A percentile compares a stretch with the other conserved stretches of the same genome.
These are phyloP conservation scores for Escarpia spicata DNA, from an alignment of 2,888 invertebrate genomes.

Conservation along the genomic window DNA sequence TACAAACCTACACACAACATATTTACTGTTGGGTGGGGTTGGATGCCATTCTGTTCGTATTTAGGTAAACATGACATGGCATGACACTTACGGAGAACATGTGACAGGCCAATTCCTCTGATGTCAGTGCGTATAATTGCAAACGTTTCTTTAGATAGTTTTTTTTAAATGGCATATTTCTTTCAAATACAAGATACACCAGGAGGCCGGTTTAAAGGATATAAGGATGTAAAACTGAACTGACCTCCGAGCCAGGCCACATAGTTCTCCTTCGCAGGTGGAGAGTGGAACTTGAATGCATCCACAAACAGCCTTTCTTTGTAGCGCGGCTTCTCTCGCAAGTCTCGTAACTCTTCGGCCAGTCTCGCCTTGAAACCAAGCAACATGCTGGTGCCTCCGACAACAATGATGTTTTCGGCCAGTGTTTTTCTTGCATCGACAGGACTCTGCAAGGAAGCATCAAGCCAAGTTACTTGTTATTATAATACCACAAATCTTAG, in stretches of 20 bases:
- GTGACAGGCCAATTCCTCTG: too few relatives aligned
- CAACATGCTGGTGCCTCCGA: constrained; percentile 86
- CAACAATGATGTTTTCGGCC: constrained; percentile 84
- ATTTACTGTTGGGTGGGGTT: too few relatives aligned
- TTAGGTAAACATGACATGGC: too few relatives aligned
- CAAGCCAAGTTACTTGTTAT: not conserved
- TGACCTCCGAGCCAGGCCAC: constrained; percentile 86
- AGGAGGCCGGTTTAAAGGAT: not conserved
- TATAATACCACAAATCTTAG: not conserved
- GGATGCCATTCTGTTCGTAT: too few relatives aligned
- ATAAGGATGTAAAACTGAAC: not conserved
- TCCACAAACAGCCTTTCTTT: constrained; percentile 72
- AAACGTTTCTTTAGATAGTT: too few relatives aligned
- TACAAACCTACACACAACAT: too few relatives aligned
- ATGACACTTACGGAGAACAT: too few relatives aligned
- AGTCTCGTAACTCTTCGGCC: constrained; percentile 77
- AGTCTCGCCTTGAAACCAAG: constrained; percentile 83
- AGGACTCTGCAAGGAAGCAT: constrained; percentile 69
- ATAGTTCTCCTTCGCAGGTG: constrained; percentile 84
- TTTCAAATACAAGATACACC: not conserved
- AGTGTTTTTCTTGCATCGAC: constrained; percentile 82
- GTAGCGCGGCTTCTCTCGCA: constrained; percentile 70
- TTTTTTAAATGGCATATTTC: not conserved
- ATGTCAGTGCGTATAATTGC: too few relatives aligned
- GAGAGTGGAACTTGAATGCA: constrained; percentile 81